Conservation (phyloP, 2,113 vertebrate genomes). For the Xenopus laevis region DNA sequence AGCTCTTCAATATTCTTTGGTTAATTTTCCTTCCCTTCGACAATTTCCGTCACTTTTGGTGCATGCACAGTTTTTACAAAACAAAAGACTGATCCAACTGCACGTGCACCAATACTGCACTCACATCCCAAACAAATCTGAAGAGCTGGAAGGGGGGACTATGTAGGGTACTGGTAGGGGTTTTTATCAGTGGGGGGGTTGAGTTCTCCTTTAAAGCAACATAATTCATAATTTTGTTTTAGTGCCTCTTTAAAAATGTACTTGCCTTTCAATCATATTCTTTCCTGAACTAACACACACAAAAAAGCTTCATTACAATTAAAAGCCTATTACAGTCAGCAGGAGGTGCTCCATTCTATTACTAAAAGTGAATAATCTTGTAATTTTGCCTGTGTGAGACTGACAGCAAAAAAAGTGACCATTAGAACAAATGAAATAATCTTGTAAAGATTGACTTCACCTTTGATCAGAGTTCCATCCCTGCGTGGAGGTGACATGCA, state of each 20-base stretch:
- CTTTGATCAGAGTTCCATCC: conserved; percentile 19
- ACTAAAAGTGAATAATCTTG: conserved; percentile 35
- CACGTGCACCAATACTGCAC: no score
- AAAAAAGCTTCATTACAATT: conserved; percentile 28
- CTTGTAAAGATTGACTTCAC: conserved; percentile 24
- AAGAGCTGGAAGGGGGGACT: no score
- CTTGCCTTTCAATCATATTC: conserved; percentile 7
- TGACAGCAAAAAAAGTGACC: conserved; percentile 22
- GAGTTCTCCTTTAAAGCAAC: no score
- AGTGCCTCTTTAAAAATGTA: background rate
- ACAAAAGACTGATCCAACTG: no score
- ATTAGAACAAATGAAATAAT: conserved; percentile 23
- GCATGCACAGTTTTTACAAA: no score
- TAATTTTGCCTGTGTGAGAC: conserved; percentile 26
- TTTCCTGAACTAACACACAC: conserved; percentile 27
- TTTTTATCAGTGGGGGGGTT: no score
- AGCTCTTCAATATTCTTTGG: no score
- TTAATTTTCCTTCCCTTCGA: no score
- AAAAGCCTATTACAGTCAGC: conserved; percentile 21
- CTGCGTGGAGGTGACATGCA: background rate
- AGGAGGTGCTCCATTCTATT: conserved; percentile 29
- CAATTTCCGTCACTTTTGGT: no score
- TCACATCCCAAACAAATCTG: no score
- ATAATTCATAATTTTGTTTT: no score
- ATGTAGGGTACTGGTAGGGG: no score